Conservation (phyloP, 2,113 vertebrate species). For the Forbesichthys papilliferus region DNA sequence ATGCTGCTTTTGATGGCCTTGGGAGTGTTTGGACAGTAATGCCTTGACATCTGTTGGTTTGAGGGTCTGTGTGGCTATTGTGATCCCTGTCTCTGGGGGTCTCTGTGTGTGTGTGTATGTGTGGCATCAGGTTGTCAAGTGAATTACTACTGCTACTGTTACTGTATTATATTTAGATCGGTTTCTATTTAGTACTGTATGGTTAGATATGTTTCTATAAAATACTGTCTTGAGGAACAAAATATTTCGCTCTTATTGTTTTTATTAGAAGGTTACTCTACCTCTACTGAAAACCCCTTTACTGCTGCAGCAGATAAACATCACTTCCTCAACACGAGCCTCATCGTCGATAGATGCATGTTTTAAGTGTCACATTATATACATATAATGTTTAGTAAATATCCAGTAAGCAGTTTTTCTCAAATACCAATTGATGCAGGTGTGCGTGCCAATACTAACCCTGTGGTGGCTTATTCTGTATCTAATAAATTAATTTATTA, state of each 20-base stretch:
- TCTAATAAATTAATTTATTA: too few species aligned
- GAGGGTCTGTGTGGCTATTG: conserved; percentile 3
- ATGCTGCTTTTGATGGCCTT: conserved; percentile 49
- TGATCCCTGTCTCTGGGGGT: conserved; percentile 4
- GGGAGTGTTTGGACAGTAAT: conserved; percentile 19
- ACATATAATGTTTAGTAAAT: too few species aligned
- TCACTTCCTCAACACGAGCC: too few species aligned
- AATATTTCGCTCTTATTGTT: neutral
- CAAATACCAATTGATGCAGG: too few species aligned
- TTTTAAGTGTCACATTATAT: too few species aligned
- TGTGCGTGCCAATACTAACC: too few species aligned
- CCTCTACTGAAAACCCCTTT: too few species aligned
- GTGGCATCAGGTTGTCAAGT: neutral
- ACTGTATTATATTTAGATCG: neutral
- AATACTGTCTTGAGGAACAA: neutral
- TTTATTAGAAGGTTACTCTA: neutral
- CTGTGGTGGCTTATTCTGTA: too few species aligned
- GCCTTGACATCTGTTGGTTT: conserved; percentile 17
- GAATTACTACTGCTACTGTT: neutral
- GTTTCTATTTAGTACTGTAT: neutral
- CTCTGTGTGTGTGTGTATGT: conserved; percentile 8
- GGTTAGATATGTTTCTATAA: neutral
- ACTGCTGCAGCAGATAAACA: too few species aligned
- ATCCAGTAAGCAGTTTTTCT: too few species aligned
- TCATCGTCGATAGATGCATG: too few species aligned